These are phyloP conservation scores for Ammospiza caudacuta DNA, from an alignment of 2,113 vertebrate species.

Conservation along the genomic window DNA sequence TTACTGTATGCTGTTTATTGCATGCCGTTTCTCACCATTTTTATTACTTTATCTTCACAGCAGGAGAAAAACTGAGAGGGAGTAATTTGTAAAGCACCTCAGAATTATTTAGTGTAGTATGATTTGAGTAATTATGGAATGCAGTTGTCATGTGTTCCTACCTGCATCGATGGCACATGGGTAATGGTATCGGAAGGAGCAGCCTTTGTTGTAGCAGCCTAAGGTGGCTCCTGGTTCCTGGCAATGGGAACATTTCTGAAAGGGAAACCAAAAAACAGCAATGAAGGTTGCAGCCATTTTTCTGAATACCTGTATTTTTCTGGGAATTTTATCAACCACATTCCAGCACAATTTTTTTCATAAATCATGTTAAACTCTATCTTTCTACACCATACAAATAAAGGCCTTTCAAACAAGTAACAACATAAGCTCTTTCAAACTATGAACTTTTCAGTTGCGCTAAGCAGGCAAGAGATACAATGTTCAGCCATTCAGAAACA, in stretches of 20 bases:
- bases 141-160: conserved; percentile 58
- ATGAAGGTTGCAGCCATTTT: not conserved
- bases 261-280: conserved; percentile 15
- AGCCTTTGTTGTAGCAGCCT: conserved; percentile 99
- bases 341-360: not conserved
- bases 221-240: conserved; percentile 94
- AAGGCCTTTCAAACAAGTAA: not conserved
- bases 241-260: conserved; percentile 95
- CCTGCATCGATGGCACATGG: conserved; percentile 96
- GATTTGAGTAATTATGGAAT: not conserved
- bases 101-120: not conserved
- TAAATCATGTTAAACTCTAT: not conserved
- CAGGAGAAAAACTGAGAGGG: not conserved
- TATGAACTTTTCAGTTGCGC: not conserved
- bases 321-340: not conserved
- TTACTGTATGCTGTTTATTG: not conserved
- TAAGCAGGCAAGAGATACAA: not conserved
- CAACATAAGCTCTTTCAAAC: not conserved
- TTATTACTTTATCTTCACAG: not conserved
- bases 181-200: conserved; percentile 96
- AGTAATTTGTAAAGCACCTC: not conserved
- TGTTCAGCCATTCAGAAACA: not conserved
- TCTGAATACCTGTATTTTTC: not conserved
- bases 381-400: not conserved
- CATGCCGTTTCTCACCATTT: not conserved